Percentiles rank a stretch among this genome's conserved stretches.
Evolutionary conservation across 1,140 invertebrate species (phyloP).

Genomic region (Drosophila nasuta): DNA sequence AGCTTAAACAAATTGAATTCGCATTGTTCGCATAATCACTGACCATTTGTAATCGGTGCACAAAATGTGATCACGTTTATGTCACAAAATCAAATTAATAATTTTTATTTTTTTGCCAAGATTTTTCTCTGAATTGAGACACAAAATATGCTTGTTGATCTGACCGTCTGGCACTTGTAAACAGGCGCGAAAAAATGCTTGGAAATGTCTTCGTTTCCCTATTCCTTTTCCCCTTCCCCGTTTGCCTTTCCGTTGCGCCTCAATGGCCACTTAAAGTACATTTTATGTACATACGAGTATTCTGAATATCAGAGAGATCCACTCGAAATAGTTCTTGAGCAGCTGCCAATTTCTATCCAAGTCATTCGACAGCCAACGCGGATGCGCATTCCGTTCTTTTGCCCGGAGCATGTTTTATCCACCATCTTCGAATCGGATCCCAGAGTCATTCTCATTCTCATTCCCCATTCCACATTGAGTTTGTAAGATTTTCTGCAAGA

Average conservation of each 20-base stretch:
- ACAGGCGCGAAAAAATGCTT: constrained; percentile 34
- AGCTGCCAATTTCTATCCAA: constrained; percentile 70
- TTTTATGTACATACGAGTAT: constrained; percentile 12
- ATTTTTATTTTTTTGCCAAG: constrained; percentile 25
- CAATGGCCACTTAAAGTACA: constrained; percentile 51
- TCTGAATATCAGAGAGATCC: constrained; percentile 27
- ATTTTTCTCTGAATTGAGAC: constrained; percentile 53
- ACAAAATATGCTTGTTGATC: constrained; percentile 16
- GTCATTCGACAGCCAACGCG: constrained; percentile 55
- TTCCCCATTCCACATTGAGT: constrained; percentile 23
- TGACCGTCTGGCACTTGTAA: constrained; percentile 47
- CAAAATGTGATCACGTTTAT: constrained; percentile 77
- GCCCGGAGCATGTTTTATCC: constrained; percentile 26
- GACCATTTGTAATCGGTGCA: constrained; percentile 68
- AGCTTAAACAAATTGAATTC: constrained; percentile 79
- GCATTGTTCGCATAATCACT: constrained; percentile 76
- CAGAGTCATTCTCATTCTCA: constrained; percentile 44
- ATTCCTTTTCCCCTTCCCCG: neutral
- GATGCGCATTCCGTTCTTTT: constrained; percentile 51
- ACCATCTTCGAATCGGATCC: neutral
- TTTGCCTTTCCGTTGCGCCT: constrained; percentile 24
- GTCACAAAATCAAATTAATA: constrained; percentile 73
- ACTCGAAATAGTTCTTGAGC: constrained; percentile 71
- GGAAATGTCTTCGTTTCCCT: constrained; percentile 27
- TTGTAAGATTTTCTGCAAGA: constrained; percentile 69